A percentile compares a stretch with the other conserved stretches of the same genome.
These are phyloP conservation scores for Gari tellinella DNA, from an alignment of 2,888 invertebrate species.

Conservation along the genomic window DNA sequence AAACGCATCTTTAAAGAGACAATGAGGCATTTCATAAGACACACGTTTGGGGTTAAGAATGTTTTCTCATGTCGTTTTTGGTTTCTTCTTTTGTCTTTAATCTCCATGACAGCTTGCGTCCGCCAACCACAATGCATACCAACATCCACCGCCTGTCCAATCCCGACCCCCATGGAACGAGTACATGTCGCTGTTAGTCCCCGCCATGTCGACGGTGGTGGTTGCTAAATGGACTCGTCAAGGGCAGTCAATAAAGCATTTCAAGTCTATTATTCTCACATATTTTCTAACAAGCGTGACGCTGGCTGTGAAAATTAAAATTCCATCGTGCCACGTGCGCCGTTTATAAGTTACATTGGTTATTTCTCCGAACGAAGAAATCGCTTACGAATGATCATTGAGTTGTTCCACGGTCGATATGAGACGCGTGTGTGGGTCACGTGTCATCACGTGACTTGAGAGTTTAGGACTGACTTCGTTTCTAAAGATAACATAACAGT, in stretches of 20 bases:
- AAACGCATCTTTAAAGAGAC: too few species aligned
- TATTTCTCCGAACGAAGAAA: slow-evolving; percentile 28
- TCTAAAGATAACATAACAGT: slow-evolving; percentile 58
- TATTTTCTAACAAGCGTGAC: slow-evolving; percentile 23
- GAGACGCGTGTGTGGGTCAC: slow-evolving; percentile 30
- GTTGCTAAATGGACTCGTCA: slow-evolving; percentile 16
- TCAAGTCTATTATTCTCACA: slow-evolving; percentile 50
- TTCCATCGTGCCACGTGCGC: slow-evolving; percentile 35
- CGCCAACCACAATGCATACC: slow-evolving; percentile 1
- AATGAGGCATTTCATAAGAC: too few species aligned
- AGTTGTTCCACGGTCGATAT: slow-evolving; percentile 33
- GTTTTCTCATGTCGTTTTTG: too few species aligned
- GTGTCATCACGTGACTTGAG: slow-evolving; percentile 35
- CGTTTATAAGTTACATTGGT: slow-evolving; percentile 31
- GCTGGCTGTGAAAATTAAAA: slow-evolving; percentile 21
- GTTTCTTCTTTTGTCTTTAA: too few species aligned
- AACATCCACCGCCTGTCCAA: neutral
- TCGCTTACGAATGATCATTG: slow-evolving; percentile 29
- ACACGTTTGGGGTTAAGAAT: too few species aligned
- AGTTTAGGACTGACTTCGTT: slow-evolving; percentile 37
- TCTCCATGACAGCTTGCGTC: too few species aligned
- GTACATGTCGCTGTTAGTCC: neutral
- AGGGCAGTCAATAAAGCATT: slow-evolving; percentile 19
- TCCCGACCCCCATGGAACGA: slow-evolving; percentile 2
- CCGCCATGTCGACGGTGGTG: slow-evolving; percentile 10